Percentiles rank a stretch among this genome's conserved stretches.
phyloP scores from a whole-genome alignment of 2,113 vertebrate species.

The Labeo catla region DNA sequence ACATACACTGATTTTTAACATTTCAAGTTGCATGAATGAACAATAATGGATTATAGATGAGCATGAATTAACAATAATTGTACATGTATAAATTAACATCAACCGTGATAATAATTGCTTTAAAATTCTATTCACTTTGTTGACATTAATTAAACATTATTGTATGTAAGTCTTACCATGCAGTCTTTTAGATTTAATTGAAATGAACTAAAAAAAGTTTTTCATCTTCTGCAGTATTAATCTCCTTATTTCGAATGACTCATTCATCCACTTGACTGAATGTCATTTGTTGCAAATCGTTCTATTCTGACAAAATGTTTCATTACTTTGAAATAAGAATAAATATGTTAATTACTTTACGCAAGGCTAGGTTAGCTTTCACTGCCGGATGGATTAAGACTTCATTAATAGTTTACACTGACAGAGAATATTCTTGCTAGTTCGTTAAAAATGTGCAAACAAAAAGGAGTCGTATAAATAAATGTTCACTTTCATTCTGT shows the following conservation, averaged over 20 bases:
- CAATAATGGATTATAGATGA: neutral
- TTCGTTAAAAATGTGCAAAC: slow-evolving; percentile 10
- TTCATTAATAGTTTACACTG: neutral
- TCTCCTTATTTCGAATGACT: neutral
- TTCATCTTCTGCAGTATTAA: neutral
- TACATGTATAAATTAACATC: neutral
- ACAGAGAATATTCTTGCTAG: neutral
- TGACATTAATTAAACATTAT: neutral
- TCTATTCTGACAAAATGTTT: neutral
- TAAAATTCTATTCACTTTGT: neutral
- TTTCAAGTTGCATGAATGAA: neutral
- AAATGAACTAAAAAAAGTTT: neutral
- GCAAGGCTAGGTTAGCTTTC: slow-evolving; percentile 5
- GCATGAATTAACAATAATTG: neutral
- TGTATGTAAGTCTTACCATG: neutral
- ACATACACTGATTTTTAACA: neutral
- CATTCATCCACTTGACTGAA: neutral
- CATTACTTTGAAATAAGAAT: neutral
- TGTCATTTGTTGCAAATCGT: neutral
- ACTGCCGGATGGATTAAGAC: neutral
- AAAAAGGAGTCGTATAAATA: slow-evolving; percentile 61
- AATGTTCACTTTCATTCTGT: slow-evolving; percentile 77
- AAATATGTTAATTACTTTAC: neutral
- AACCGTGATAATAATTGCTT: neutral
- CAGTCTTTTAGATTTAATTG: neutral